Evolutionary conservation across 2,113 vertebrate species (phyloP), one percentile per base, ranked within the genome.

Genomic region (Cyprinodon brontotheroides): DNA sequence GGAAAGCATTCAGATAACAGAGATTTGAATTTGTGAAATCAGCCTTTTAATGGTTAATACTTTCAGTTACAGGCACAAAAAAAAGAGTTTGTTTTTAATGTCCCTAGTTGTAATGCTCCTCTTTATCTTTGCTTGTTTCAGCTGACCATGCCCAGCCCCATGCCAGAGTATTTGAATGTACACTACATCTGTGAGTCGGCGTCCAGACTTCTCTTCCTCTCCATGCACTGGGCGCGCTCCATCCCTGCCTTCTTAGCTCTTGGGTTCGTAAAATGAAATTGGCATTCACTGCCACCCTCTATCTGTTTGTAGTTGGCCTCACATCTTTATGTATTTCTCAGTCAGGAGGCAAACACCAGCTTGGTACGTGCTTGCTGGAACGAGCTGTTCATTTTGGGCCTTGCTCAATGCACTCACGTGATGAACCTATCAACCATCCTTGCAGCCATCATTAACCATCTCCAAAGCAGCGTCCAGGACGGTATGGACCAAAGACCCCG

Each of bases 151-250:
- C 98, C 98, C 75, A 99, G 95, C 80, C 98, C 98, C 0, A 98
- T 98, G 96, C 98, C 98, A 0, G 98, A 99, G 84, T 99, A 96
- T 91, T 95, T 99, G 87, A 99, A 99, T 29, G 98, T 99, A 38
- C 98, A 99, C 90, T 99, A 99, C 91, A 99, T 99, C 92, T 99
- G 98, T 57, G 98, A 99, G 92, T 99, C 98, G 8, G 98, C 98
- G 0, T 99, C 98, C 59, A 96, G 98, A 45, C 95, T 99, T 50
- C 97, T 99, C 67, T 99, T 99, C 90, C 97, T 99, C 45, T 99
- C 98, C 77, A 99, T 99, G 98, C 98, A 99, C 93, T 99, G 98
- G 98, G 97, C 98, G 3, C 95, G 98, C 74, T 99, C 97, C 79
- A 99, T 99, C 79, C 97, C 98, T 60, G 97, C 98, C 59, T 99